Evolutionary conservation across 2,888 invertebrate genomes (phyloP).

Genomic region (Thumatha senex): DNA sequence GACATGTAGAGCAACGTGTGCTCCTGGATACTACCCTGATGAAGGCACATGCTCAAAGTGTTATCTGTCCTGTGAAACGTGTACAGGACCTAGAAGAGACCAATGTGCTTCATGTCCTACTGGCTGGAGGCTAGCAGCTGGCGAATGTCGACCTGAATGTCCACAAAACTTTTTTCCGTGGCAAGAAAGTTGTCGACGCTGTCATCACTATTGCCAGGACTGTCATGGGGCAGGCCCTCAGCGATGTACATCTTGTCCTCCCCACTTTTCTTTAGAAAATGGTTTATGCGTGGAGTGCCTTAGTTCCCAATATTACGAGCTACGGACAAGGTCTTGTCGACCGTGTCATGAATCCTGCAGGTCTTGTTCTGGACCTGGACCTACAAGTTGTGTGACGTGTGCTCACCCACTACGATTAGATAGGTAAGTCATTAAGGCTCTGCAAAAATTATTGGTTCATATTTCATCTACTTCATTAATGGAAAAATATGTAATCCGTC

Average conservation of each 20-base stretch:
- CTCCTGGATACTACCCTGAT: constrained; percentile 92
- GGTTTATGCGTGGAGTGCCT: constrained; percentile 90
- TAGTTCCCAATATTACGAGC: constrained; percentile 89
- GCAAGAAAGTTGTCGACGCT: constrained; percentile 92
- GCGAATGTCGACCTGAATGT: constrained; percentile 93
- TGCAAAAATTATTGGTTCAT: neutral
- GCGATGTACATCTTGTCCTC: constrained; percentile 88
- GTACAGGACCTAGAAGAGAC: constrained; percentile 91
- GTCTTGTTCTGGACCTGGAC: constrained; percentile 88
- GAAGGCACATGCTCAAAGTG: constrained; percentile 92
- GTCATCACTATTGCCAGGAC: constrained; percentile 94
- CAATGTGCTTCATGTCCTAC: constrained; percentile 93
- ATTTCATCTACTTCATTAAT: too few relatives aligned
- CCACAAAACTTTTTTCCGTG: constrained; percentile 93
- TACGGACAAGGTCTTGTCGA: constrained; percentile 87
- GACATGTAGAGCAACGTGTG: constrained; percentile 91
- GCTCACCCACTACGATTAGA: constrained; percentile 87
- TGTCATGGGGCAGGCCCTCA: constrained; percentile 92
- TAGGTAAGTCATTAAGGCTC: constrained; percentile 59
- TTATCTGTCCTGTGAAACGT: constrained; percentile 92
- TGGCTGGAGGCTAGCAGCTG: constrained; percentile 91
- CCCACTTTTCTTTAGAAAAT: constrained; percentile 87
- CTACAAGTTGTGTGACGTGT: constrained; percentile 88
- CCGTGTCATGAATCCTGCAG: constrained; percentile 88
- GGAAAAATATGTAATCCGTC: too few relatives aligned